Evolutionary conservation across 2,113 vertebrate species (phyloP).

Genomic region (Spea bombifrons): DNA sequence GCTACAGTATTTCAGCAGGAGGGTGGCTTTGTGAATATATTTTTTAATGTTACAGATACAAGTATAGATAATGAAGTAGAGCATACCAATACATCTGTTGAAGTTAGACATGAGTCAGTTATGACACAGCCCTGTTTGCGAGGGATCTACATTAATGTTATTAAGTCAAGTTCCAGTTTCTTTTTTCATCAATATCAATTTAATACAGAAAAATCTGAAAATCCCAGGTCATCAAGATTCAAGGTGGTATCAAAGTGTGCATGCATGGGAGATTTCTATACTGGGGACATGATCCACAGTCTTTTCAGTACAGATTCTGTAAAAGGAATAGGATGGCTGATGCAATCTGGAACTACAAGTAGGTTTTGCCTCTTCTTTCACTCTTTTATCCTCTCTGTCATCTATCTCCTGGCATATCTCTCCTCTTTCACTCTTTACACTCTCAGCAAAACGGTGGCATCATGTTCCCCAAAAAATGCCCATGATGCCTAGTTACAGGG

Average conservation of each 20-base stretch:
- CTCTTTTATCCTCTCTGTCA: no score
- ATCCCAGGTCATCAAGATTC: slow-evolving; percentile 56
- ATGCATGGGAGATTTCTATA: no score
- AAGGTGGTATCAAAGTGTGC: slow-evolving; percentile 51
- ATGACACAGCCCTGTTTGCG: slow-evolving; percentile 17
- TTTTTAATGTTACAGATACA: slow-evolving; percentile 14
- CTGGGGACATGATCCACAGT: no score
- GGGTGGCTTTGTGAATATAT: neutral
- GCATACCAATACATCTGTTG: slow-evolving; percentile 19
- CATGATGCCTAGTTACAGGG: no score
- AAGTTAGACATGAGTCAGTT: slow-evolving; percentile 3
- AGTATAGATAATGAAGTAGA: slow-evolving; percentile 3
- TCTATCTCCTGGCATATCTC: no score
- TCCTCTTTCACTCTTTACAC: no score
- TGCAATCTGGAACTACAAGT: no score
- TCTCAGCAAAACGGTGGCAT: no score
- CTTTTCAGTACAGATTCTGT: no score
- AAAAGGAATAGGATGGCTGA: no score
- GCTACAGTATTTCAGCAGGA: neutral
- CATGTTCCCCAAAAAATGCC: no score
- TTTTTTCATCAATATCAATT: slow-evolving; percentile 56
- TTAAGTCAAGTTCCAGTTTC: slow-evolving; percentile 5
- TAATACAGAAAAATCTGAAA: slow-evolving; percentile 54
- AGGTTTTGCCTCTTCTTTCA: no score
- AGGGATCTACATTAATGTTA: slow-evolving; percentile 15